Conservation (phyloP, 2,113 vertebrate genomes). For the Atherinomorus stipes region DNA sequence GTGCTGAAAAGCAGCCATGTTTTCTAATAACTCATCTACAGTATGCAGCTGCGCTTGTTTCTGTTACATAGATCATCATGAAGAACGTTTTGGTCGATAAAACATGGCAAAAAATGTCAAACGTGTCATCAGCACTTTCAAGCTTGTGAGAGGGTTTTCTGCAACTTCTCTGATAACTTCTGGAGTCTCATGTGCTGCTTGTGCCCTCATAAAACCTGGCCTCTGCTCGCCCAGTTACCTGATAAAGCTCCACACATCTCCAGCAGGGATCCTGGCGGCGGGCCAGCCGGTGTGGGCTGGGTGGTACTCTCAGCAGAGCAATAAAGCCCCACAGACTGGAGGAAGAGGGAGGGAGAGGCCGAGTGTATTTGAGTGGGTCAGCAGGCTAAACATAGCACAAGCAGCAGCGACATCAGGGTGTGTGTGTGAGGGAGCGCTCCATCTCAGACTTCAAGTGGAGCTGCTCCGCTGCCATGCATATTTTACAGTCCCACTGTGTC, state of each 20-base stretch:
- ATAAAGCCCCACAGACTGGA: constrained; percentile 22
- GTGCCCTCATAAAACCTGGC: too few species aligned
- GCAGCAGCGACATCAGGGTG: constrained; percentile 42
- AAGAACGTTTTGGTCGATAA: too few species aligned
- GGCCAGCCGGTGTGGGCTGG: constrained; percentile 37
- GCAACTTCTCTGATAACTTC: not conserved
- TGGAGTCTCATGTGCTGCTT: not conserved
- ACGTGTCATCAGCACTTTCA: too few species aligned
- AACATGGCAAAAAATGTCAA: too few species aligned
- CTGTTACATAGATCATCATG: too few species aligned
- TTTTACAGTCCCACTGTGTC: constrained; percentile 75
- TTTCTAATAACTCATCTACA: too few species aligned
- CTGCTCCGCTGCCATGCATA: constrained; percentile 66
- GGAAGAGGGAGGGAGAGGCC: constrained; percentile 31
- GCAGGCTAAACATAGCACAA: constrained; percentile 64
- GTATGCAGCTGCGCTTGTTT: too few species aligned
- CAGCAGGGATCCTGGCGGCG: constrained; percentile 32
- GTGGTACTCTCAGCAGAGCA: constrained; percentile 12
- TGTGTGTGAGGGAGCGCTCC: constrained; percentile 21
- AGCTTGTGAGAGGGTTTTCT: not conserved
- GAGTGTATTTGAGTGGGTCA: constrained; percentile 40
- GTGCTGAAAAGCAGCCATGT: too few species aligned
- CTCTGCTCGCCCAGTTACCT: constrained; percentile 7
- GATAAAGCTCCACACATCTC: constrained; percentile 21
- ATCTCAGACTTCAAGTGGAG: constrained; percentile 27